Percentiles rank a stretch among this genome's conserved stretches.
Evolutionary conservation across 1,140 invertebrate species (phyloP).

Genomic region (Vanessa tameamea): DNA sequence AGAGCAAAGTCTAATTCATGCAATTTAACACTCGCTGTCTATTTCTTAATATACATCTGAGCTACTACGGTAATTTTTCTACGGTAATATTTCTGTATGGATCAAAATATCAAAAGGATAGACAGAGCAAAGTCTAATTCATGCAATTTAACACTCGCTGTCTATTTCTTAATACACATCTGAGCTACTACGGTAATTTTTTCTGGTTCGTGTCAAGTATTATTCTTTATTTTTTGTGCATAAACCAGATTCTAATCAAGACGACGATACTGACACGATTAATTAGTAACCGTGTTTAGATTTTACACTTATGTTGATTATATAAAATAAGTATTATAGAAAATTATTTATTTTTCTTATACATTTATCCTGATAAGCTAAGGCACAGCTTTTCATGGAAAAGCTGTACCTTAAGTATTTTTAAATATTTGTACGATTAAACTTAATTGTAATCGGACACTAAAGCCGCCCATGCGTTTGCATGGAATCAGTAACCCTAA

Average conservation of each 20-base stretch:
- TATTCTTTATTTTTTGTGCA: background rate
- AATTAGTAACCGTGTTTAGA: too few species aligned
- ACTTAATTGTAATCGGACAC: too few species aligned
- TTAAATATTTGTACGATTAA: too few species aligned
- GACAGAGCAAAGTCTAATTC: conserved; percentile 29
- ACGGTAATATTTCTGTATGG: background rate
- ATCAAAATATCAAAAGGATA: background rate
- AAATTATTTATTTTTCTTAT: too few species aligned
- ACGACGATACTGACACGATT: too few species aligned
- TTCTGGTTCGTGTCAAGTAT: background rate
- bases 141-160: conserved; percentile 53
- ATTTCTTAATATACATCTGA: conserved; percentile 15
- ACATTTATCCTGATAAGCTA: too few species aligned
- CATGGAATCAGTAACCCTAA: too few species aligned
- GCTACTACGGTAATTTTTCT: conserved; percentile 14
- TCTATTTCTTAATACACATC: conserved; percentile 25
- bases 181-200: conserved; percentile 19
- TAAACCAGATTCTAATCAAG: background rate
- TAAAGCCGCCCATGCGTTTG: too few species aligned
- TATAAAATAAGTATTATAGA: too few species aligned
- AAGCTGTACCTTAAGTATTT: too few species aligned
- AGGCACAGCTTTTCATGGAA: too few species aligned
- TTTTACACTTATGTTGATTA: too few species aligned
- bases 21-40: conserved; percentile 52
- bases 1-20: conserved; percentile 36